These are phyloP conservation scores for Saiga tatarica DNA, from an alignment of 2,113 vertebrate genomes.

Conservation along the genomic window DNA sequence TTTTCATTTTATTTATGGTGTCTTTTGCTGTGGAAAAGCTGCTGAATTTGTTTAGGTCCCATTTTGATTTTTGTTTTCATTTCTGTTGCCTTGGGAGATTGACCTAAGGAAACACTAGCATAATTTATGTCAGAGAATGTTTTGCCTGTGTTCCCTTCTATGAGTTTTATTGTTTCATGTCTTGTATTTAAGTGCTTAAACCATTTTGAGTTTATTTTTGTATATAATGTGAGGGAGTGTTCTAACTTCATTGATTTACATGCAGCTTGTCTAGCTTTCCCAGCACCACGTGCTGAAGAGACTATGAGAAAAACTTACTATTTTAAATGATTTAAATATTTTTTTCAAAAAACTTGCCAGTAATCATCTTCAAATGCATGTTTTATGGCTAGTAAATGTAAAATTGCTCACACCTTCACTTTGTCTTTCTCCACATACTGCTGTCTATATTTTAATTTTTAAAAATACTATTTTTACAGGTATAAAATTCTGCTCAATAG, in stretches of 20 bases:
- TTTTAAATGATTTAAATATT: not conserved
- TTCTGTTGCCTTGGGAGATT: not conserved
- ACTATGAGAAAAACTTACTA: not conserved
- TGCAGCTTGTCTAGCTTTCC: not conserved
- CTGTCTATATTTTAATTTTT: not conserved
- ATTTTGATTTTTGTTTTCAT: not conserved
- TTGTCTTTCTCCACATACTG: not conserved
- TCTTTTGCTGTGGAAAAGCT: too few relatives aligned
- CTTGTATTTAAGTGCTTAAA: not conserved
- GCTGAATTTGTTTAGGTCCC: not conserved
- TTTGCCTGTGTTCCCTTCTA: not conserved
- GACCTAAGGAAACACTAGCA: not conserved
- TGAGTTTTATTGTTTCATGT: not conserved
- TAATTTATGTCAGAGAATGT: not conserved
- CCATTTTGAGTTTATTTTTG: not conserved
- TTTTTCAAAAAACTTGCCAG: not conserved
- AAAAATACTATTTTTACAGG: not conserved
- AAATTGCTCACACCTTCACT: not conserved
- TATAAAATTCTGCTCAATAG: not conserved
- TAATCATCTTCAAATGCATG: not conserved
- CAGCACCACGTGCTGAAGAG: not conserved
- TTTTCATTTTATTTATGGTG: not conserved
- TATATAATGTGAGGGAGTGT: not conserved
- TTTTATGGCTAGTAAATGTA: not conserved
- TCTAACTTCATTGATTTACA: not conserved